phyloP scores from a whole-genome alignment of 2,888 invertebrate species.

The Thymelicus lineola region DNA sequence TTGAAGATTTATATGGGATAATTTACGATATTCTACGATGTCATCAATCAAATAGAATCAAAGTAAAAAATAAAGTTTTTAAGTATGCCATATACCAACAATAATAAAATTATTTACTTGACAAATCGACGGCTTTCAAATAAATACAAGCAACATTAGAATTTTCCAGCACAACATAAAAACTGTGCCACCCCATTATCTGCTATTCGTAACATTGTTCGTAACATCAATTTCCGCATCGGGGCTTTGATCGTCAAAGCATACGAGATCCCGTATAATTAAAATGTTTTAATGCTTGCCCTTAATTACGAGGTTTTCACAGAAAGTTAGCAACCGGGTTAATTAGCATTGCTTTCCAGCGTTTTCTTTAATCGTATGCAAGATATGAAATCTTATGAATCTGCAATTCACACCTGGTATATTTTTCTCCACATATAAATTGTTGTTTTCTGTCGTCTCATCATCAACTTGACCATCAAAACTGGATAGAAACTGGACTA shows the following conservation, averaged over 20 bases:
- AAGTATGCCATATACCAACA: no score
- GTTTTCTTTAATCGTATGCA: constrained; percentile 30
- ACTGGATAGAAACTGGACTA: constrained; percentile 6
- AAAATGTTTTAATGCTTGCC: constrained; percentile 35
- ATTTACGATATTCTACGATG: no score
- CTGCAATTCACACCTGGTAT: constrained; percentile 23
- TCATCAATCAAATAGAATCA: no score
- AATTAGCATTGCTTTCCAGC: constrained; percentile 40
- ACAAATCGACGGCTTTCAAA: no score
- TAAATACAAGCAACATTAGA: background rate
- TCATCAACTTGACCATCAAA: background rate
- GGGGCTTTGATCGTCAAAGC: constrained; percentile 35
- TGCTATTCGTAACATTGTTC: constrained; percentile 1
- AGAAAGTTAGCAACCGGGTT: constrained; percentile 44
- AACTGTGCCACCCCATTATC: constrained; percentile 9
- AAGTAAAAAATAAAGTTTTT: no score
- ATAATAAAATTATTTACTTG: no score
- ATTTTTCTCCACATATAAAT: constrained; percentile 21
- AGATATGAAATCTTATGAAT: constrained; percentile 25
- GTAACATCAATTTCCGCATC: constrained; percentile 27
- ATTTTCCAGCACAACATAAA: background rate
- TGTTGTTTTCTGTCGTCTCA: constrained; percentile 7
- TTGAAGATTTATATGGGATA: background rate
- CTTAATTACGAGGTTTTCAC: constrained; percentile 44
- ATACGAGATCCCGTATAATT: constrained; percentile 28